A percentile compares a stretch with the other conserved stretches of the same genome.
Evolutionary conservation across 2,797 vertebrate species (phyloP).

Genomic region (Alosa sapidissima): DNA sequence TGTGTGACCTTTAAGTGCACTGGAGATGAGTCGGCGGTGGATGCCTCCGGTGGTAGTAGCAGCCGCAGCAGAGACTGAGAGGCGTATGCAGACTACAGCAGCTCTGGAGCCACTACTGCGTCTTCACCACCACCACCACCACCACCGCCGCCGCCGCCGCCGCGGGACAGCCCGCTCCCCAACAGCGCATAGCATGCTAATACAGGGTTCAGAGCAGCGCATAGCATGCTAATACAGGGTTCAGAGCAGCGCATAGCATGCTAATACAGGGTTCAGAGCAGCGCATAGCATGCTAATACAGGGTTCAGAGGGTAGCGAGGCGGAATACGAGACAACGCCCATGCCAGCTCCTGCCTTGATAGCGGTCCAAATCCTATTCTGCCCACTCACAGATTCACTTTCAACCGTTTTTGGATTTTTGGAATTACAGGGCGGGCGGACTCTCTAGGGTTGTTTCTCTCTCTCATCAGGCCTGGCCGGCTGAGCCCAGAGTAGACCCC

Average conservation of each 20-base stretch:
- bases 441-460: not conserved
- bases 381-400: slow-evolving; percentile 6
- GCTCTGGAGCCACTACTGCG: not conserved
- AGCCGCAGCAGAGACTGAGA: not conserved
- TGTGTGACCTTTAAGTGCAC: not conserved
- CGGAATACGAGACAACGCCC: not conserved
- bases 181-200: not conserved
- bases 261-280: not conserved
- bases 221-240: not conserved
- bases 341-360: slow-evolving; percentile 8
- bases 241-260: not conserved
- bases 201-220: not conserved
- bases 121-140: not conserved
- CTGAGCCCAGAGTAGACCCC: not conserved
- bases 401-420: not conserved
- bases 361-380: not conserved
- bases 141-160: no score
- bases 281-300: not conserved
- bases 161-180: not conserved
- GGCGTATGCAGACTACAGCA: not conserved
- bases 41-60: not conserved
- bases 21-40: not conserved
- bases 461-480: not conserved
- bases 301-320: not conserved
- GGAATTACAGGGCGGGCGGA: not conserved